Conservation (phyloP, 2,113 vertebrate species). For the Cebidichthys violaceus region DNA sequence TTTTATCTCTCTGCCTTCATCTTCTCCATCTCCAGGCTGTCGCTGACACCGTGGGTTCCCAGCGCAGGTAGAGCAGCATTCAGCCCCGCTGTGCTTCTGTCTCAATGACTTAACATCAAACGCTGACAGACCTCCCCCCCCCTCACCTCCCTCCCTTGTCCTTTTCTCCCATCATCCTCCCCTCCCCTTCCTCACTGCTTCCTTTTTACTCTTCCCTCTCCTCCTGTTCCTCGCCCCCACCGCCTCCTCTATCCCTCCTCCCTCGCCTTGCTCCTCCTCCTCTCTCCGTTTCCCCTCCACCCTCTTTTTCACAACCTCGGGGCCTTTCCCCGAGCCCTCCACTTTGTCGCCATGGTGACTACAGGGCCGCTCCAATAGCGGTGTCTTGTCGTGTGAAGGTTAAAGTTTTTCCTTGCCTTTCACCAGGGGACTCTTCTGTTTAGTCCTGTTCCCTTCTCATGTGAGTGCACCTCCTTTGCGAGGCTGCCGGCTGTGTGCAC, state of each 20-base stretch:
- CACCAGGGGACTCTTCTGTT: conserved; percentile 28
- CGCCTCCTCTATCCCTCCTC: conserved; percentile 14
- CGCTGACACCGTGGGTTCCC: conserved; percentile 53
- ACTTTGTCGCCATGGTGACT: conserved; percentile 83
- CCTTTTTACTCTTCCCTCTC: conserved; percentile 48
- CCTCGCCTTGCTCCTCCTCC: conserved; percentile 7
- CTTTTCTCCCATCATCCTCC: background rate
- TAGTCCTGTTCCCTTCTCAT: conserved; percentile 13
- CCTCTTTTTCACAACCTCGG: conserved; percentile 62
- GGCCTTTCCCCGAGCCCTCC: conserved; percentile 74
- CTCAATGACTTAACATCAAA: conserved; percentile 79
- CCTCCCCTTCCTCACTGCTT: conserved; percentile 39
- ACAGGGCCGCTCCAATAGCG: conserved; percentile 59
- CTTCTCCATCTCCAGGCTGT: conserved; percentile 60
- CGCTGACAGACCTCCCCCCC: conserved; percentile 48
- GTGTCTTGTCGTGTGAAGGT: conserved; percentile 76
- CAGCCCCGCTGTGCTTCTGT: conserved; percentile 71
- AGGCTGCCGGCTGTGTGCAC: conserved; percentile 27
- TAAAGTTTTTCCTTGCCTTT: conserved; percentile 77
- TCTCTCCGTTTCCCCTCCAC: conserved; percentile 44
- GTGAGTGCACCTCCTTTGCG: conserved; percentile 15
- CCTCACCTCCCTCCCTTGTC: conserved; percentile 35
- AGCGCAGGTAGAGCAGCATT: conserved; percentile 73
- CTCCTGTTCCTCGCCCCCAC: conserved; percentile 8
- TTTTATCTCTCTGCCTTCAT: conserved; percentile 69